phyloP scores from a whole-genome alignment of 2,888 invertebrate genomes.

The Barypeithes pellucidus region DNA sequence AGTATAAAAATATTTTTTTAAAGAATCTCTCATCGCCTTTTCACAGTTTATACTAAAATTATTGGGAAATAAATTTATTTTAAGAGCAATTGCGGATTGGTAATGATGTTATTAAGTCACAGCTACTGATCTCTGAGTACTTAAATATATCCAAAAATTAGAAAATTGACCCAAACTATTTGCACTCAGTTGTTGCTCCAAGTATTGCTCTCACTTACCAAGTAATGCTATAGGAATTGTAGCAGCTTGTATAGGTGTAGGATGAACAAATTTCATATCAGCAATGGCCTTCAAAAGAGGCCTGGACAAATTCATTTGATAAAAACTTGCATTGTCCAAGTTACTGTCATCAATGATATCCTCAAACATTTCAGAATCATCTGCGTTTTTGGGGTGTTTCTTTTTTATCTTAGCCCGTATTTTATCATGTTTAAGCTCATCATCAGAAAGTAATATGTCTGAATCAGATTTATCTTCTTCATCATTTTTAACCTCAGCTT shows the following conservation, averaged over 20 bases:
- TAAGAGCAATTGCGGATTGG: no score
- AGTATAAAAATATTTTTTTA: no score
- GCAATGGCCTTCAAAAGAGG: conserved; percentile 94
- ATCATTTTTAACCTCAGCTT: conserved; percentile 65
- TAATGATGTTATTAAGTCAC: no score
- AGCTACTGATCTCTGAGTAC: no score
- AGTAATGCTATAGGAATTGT: conserved; percentile 95
- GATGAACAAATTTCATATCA: conserved; percentile 90
- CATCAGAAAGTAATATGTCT: conserved; percentile 82
- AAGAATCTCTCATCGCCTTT: no score
- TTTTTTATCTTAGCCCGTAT: conserved; percentile 78
- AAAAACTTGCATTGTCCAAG: conserved; percentile 79
- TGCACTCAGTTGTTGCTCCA: no score
- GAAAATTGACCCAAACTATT: no score
- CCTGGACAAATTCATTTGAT: conserved; percentile 97
- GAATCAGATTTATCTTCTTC: conserved; percentile 71
- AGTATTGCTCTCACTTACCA: no score
- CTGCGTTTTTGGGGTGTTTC: conserved; percentile 67
- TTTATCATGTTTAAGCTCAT: conserved; percentile 83
- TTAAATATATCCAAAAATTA: no score
- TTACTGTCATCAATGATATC: conserved; percentile 78
- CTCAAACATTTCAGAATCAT: conserved; percentile 67
- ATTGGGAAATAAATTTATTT: no score
- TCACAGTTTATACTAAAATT: no score
- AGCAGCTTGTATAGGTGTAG: conserved; percentile 97